A percentile compares a stretch with the other conserved stretches of the same genome.
These are phyloP conservation scores for Poecilia velifera DNA, from an alignment of 2,797 vertebrate species.

Conservation along the genomic window DNA sequence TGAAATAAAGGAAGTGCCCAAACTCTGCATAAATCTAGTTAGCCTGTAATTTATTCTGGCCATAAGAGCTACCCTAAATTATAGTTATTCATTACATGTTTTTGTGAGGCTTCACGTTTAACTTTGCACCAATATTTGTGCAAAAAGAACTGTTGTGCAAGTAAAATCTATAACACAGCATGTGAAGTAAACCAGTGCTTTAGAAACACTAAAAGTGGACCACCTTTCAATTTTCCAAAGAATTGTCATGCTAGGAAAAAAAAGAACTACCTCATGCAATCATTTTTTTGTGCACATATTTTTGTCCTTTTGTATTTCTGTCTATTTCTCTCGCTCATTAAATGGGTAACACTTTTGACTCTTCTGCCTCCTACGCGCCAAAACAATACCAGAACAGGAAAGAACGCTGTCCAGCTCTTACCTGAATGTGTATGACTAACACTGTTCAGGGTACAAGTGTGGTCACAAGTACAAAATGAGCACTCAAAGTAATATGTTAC, in stretches of 20 bases:
- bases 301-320: constrained; percentile 23
- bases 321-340: constrained; percentile 48
- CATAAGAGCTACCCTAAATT: constrained; percentile 5
- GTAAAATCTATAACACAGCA: constrained; percentile 1
- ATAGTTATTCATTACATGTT: constrained; percentile 10
- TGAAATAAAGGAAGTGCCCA: background rate
- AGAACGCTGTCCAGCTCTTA: constrained; percentile 46
- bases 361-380: constrained; percentile 58
- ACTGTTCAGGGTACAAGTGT: constrained; percentile 21
- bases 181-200: constrained; percentile 6
- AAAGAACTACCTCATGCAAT: constrained; percentile 38
- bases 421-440: constrained; percentile 54
- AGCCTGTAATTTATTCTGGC: background rate
- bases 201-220: constrained; percentile 2
- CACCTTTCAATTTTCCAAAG: constrained; percentile 13
- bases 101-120: background rate
- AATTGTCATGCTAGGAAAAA: constrained; percentile 28
- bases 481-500: constrained; percentile 14
- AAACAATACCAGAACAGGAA: constrained; percentile 63
- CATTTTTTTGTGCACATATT: constrained; percentile 39
- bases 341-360: constrained; percentile 60
- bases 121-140: background rate
- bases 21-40: background rate
- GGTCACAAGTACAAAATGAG: background rate
- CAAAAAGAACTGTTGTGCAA: constrained; percentile 22